phyloP scores from a whole-genome alignment of 1,140 invertebrate species.

The Leptinotarsa defecta region DNA sequence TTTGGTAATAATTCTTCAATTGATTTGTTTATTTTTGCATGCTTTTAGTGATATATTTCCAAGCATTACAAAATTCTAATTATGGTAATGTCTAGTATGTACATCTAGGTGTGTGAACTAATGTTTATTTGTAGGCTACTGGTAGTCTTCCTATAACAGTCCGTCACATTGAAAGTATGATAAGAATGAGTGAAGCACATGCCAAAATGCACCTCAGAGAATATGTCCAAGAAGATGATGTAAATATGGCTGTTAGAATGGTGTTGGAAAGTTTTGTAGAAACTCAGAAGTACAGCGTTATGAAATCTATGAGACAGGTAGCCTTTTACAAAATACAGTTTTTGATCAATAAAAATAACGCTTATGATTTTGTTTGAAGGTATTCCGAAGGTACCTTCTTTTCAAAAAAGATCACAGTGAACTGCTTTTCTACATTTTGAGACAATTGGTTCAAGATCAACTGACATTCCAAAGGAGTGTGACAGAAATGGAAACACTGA shows the following conservation, averaged over 20 bases:
- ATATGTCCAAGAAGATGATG: constrained; percentile 93
- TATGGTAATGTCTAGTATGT: background rate
- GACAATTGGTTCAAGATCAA: constrained; percentile 91
- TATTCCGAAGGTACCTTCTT: constrained; percentile 90
- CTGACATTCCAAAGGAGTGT: constrained; percentile 83
- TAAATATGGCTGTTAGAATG: constrained; percentile 96
- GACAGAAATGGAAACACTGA: constrained; percentile 69
- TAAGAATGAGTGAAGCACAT: constrained; percentile 95
- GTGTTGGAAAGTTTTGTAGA: constrained; percentile 98
- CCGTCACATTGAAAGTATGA: constrained; percentile 98
- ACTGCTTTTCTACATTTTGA: constrained; percentile 91
- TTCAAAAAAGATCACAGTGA: constrained; percentile 97
- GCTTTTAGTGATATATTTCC: background rate
- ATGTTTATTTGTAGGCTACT: constrained; percentile 67
- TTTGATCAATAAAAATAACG: background rate
- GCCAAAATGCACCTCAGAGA: constrained; percentile 94
- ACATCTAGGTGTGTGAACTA: background rate
- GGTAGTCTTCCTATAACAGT: constrained; percentile 98
- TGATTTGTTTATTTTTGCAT: background rate
- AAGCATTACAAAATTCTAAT: background rate
- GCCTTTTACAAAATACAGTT: constrained; percentile 26
- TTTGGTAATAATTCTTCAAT: constrained; percentile 62
- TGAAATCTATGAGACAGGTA: constrained; percentile 93
- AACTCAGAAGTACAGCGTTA: constrained; percentile 97
- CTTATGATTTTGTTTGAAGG: constrained; percentile 60